Evolutionary conservation across 2,113 vertebrate genomes (phyloP), one percentile per base, ranked within the genome.

Genomic region (Hippopotamus amphibius): DNA sequence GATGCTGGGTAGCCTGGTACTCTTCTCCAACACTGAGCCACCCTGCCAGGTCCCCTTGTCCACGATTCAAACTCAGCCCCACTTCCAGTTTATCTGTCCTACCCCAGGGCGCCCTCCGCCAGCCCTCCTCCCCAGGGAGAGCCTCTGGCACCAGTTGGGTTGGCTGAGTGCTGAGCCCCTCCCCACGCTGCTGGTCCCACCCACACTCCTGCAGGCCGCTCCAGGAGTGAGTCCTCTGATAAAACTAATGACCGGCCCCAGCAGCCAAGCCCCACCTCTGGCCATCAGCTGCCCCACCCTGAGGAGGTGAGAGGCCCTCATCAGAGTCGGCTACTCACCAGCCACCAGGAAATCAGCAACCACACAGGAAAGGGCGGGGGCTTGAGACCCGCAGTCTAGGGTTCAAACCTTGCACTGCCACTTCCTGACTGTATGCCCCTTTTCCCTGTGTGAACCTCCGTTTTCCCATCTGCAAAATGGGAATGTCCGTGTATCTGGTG

Each of bases 291-390:
- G 3, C 61, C 76, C 86, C 57, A 26, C 37, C 33, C 82, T 16
- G 11, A n/a, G 57, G 65, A 41, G 65, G 30, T 13, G 77, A 71
- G 61, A 48, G 5, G 7, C 48, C 33, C 33, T 57, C 53, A 0
- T 11, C 4, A 16, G 48, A 11, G 8, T 30, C 7, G 0, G 12
- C 37, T 17, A 5, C 28, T 19, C n/a, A 55, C 48, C 3, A 14
- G 30, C 19, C 88, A 66, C 79, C 26, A 26, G 46, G 68, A 50
- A 37, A 41, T 72, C 82, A 33, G 63, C 48, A 22, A 7, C n/a
- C 46, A 7, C 57, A 4, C 0, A 2, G n/a, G 55, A 13, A 61
- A 43, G 13, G 48, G 5, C 41, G 41, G 24, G n/a, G 48, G 9
- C 74, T 55, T 59, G 61, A 33, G 55, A 46, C 2, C 30, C 80